phyloP scores from a whole-genome alignment of 53 echinoderm and acorn worm species.

The Echinometra lucunter region DNA sequence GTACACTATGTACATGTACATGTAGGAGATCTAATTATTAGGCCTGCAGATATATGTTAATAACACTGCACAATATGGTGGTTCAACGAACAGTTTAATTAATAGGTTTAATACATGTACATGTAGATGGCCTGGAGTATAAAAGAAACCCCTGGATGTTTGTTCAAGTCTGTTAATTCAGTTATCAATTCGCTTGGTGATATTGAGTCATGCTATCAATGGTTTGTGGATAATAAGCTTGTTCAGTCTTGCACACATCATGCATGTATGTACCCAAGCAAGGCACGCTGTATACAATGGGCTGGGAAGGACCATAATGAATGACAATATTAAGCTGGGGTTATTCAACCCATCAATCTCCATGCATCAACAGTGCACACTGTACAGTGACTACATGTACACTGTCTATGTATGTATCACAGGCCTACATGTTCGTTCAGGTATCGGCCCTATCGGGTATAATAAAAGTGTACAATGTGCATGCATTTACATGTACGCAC shows the following conservation, averaged over 20 bases:
- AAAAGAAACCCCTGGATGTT: conserved; percentile 44
- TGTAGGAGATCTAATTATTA: too few species aligned
- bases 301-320: not conserved
- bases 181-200: conserved; percentile 50
- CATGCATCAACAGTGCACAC: not conserved
- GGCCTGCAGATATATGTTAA: too few species aligned
- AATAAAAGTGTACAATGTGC: not conserved
- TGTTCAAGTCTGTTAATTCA: conserved; percentile 38
- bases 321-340: not conserved
- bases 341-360: conserved; percentile 29
- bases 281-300: not conserved
- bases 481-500: too few species aligned
- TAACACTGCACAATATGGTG: too few species aligned
- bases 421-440: not conserved
- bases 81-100: too few species aligned
- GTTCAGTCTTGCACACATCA: too few species aligned
- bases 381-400: not conserved
- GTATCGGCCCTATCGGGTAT: not conserved
- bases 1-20: too few species aligned
- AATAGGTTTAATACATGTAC: too few species aligned
- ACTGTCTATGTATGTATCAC: not conserved
- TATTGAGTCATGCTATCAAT: conserved; percentile 54
- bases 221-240: conserved; percentile 38
- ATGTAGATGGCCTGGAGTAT: too few species aligned
- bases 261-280: not conserved